phyloP scores from a whole-genome alignment of 2,113 vertebrate genomes.

The Forbesichthys agassizii region DNA sequence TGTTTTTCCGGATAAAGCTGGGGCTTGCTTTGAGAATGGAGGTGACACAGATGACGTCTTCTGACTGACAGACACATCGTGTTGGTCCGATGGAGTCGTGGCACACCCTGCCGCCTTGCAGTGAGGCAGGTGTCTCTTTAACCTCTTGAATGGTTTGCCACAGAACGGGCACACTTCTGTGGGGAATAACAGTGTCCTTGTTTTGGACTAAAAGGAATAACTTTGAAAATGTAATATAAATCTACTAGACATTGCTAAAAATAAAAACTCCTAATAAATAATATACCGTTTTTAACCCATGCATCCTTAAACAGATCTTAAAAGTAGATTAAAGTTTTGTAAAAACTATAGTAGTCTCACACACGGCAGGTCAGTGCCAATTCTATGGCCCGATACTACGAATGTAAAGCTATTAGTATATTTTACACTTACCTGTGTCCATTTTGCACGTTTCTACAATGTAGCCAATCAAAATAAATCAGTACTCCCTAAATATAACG shows the following conservation, averaged over 20 bases:
- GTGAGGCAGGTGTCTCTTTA: slow-evolving; percentile 86
- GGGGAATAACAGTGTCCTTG: background rate
- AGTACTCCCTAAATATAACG: slow-evolving; percentile 3
- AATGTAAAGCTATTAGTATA: background rate
- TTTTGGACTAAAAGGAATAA: background rate
- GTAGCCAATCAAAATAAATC: slow-evolving; percentile 6
- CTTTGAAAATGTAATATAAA: background rate
- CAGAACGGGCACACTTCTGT: slow-evolving; percentile 85
- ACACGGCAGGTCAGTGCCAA: background rate
- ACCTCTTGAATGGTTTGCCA: slow-evolving; percentile 81
- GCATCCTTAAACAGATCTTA: too few relatives aligned
- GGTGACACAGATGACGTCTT: background rate
- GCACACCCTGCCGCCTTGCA: slow-evolving; percentile 73
- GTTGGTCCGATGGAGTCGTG: slow-evolving; percentile 14
- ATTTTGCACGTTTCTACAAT: slow-evolving; percentile 28
- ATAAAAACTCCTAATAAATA: too few relatives aligned
- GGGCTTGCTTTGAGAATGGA: background rate
- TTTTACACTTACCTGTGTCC: slow-evolving; percentile 58
- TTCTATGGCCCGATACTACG: background rate
- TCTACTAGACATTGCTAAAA: background rate
- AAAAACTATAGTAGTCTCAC: too few relatives aligned
- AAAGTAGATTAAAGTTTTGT: too few relatives aligned
- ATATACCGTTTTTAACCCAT: too few relatives aligned
- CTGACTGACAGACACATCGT: background rate
- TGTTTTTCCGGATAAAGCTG: background rate